Percentiles rank a stretch among this genome's conserved stretches.
Conservation (phyloP, 2,113 vertebrate species). For the Crocuta crocuta region DNA sequence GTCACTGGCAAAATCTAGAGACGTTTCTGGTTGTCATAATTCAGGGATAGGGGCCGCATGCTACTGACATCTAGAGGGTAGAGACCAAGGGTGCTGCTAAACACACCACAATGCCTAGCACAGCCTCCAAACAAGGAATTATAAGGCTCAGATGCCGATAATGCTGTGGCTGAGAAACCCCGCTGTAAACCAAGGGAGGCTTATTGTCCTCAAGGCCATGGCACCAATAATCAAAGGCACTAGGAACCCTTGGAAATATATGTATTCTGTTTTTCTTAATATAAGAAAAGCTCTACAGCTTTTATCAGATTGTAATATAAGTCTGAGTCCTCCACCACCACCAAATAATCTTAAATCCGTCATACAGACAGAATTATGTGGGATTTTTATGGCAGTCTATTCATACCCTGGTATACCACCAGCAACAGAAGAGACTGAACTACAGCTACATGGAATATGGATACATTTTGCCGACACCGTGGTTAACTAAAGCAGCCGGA, state of each 20-base stretch:
- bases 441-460: background rate
- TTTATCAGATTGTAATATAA: background rate
- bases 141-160: background rate
- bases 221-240: background rate
- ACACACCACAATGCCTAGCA: background rate
- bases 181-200: background rate
- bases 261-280: background rate
- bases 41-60: background rate
- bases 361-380: background rate
- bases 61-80: background rate
- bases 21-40: background rate
- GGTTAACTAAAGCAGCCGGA: background rate
- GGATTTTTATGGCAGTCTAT: background rate
- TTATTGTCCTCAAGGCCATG: background rate
- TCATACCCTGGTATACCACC: background rate
- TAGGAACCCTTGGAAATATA: background rate
- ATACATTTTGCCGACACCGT: background rate
- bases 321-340: background rate
- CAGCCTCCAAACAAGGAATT: background rate
- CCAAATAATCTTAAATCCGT: background rate
- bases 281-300: background rate
- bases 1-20: background rate
- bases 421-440: conserved; percentile 11
- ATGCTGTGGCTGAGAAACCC: background rate
- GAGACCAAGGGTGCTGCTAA: background rate